A percentile compares a stretch with the other conserved stretches of the same genome.
phyloP scores from a whole-genome alignment of 2,113 vertebrate genomes.

The Noctilio leporinus region DNA sequence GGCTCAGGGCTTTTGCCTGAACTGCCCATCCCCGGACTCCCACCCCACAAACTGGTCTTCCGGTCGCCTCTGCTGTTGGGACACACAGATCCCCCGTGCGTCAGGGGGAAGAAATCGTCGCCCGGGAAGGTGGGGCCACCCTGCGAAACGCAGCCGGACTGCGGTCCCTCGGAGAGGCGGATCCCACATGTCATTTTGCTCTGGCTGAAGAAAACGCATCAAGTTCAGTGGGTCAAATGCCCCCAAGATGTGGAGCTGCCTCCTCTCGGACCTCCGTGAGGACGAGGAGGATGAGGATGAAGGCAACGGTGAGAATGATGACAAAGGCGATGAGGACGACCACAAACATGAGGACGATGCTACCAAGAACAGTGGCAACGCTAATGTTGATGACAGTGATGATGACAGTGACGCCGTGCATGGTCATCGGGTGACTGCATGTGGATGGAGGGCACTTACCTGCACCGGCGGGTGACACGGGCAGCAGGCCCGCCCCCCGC shows the following conservation, averaged over 20 bases:
- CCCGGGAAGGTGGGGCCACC: not conserved
- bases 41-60: no score
- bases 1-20: rapidly evolving
- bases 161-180: not conserved
- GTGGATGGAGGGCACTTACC: not conserved
- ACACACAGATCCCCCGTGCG: not conserved
- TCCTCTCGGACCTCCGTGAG: no score
- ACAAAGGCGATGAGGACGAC: rapidly evolving
- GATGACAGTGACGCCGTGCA: rapidly evolving
- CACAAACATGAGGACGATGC: rapidly evolving
- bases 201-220: not conserved
- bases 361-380: rapidly evolving
- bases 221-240: no score
- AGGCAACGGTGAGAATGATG: rapidly evolving
- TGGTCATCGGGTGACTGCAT: no score
- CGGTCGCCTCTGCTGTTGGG: not conserved
- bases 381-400: rapidly evolving
- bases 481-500: not conserved
- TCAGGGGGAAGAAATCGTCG: not conserved
- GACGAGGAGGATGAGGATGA: rapidly evolving
- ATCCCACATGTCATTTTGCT: not conserved
- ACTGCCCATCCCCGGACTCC: not conserved
- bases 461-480: not conserved
- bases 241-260: rapidly evolving
- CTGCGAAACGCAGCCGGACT: rapidly evolving